Percentiles rank a stretch among this genome's conserved stretches.
phyloP scores from a whole-genome alignment of 2,113 vertebrate species.

The Lethenteron camtschaticum region DNA sequence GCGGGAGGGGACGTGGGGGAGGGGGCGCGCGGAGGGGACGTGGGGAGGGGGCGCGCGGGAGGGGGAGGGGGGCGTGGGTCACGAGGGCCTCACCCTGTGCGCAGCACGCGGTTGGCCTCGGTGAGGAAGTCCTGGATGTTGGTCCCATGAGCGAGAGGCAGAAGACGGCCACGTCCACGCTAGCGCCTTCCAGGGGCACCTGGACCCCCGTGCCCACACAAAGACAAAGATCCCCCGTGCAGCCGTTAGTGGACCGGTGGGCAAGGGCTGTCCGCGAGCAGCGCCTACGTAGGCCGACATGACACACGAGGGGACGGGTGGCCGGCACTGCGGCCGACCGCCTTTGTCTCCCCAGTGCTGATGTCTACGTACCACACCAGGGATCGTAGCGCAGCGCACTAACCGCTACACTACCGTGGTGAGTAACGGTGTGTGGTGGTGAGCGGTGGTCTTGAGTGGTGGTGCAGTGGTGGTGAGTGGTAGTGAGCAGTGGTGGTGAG shows the following conservation, averaged over 20 bases:
- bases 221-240: too few species aligned
- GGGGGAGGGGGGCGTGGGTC: too few species aligned
- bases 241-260: neutral
- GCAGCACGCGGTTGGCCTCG: constrained; percentile 70
- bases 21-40: too few species aligned
- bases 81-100: constrained; percentile 25
- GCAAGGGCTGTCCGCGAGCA: neutral
- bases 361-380: neutral
- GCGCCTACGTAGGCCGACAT: neutral
- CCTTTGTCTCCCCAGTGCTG: neutral
- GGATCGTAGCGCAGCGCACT: neutral
- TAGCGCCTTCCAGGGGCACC: constrained; percentile 42
- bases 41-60: too few species aligned
- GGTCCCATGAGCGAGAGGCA: constrained; percentile 82
- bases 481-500: too few species aligned
- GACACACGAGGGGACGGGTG: neutral
- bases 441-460: too few species aligned
- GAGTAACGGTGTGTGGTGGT: too few species aligned
- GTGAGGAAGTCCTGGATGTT: constrained; percentile 58
- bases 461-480: too few species aligned
- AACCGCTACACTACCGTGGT: too few species aligned
- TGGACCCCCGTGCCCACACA: constrained; percentile 13
- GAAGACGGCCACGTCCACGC: constrained; percentile 61
- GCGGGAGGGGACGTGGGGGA: too few species aligned
- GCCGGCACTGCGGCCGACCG: neutral